Conservation (phyloP, 2,797 vertebrate genomes). For the Darevskia nairensis region DNA sequence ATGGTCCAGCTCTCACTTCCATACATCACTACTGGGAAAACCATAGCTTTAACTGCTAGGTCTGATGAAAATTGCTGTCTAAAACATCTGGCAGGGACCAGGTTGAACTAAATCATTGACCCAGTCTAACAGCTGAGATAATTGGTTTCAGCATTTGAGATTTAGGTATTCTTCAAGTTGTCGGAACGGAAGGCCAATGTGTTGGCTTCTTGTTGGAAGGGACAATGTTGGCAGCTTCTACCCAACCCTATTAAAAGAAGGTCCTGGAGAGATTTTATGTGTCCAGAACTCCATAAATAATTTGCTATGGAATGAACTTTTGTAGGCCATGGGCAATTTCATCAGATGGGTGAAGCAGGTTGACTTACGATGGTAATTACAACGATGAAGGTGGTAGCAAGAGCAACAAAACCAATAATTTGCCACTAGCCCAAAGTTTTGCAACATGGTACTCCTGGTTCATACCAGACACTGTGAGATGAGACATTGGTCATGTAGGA, state of each 20-base stretch:
- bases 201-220: no score
- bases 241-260: no score
- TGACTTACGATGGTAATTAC: background rate
- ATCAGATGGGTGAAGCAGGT: background rate
- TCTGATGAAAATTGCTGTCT: no score
- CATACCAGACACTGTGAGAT: background rate
- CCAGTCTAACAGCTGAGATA: background rate
- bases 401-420: background rate
- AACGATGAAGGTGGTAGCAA: background rate
- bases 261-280: background rate
- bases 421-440: background rate
- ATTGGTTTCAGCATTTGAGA: no score
- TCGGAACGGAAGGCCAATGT: no score
- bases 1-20: background rate
- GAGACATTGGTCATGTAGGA: background rate
- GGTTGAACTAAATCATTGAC: no score
- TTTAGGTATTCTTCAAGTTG: background rate
- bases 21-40: no score
- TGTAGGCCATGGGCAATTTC: background rate
- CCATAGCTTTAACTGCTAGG: no score
- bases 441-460: background rate
- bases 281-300: background rate
- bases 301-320: background rate
- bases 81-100: no score
- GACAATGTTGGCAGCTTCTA: background rate